phyloP scores from a whole-genome alignment of 2,797 vertebrate species.

The Gouania willdenowi region DNA sequence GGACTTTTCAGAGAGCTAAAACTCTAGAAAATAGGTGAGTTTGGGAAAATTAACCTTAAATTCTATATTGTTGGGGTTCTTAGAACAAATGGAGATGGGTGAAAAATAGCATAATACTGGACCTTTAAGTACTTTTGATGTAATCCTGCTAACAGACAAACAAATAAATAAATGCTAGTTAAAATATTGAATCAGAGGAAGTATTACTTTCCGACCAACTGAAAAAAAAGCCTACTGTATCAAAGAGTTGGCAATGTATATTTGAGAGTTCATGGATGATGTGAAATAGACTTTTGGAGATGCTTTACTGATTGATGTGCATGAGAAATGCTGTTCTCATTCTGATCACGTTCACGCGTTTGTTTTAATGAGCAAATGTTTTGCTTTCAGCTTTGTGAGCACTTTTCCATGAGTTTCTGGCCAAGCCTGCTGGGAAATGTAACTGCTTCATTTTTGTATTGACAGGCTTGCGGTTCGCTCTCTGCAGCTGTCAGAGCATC shows the following conservation, averaged over 20 bases:
- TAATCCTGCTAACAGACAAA: no score
- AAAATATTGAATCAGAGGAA: no score
- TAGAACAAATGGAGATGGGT: no score
- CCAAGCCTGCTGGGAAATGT: conserved; percentile 6
- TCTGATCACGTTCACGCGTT: conserved; percentile 27
- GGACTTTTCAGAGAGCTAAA: no score
- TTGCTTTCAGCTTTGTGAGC: conserved; percentile 31
- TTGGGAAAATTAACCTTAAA: no score
- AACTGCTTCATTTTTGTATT: conserved; percentile 13
- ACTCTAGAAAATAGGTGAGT: no score
- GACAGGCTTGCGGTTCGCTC: conserved; percentile 21
- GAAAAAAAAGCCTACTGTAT: no score
- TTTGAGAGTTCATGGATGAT: conserved; percentile 18
- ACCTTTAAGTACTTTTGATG: no score
- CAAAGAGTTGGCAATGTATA: conserved; percentile 9
- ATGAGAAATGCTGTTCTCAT: conserved; percentile 7
- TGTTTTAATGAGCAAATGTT: conserved; percentile 32
- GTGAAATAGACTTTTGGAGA: conserved; percentile 13
- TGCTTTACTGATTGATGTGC: conserved; percentile 8
- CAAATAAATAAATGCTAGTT: no score
- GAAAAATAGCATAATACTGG: no score
- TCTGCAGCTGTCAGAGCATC: conserved; percentile 18
- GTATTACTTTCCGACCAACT: no score
- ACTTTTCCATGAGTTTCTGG: conserved; percentile 10
- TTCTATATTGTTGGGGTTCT: no score